These are phyloP conservation scores for Meda fulgida DNA, from an alignment of 2,797 vertebrate species.

Conservation along the genomic window DNA sequence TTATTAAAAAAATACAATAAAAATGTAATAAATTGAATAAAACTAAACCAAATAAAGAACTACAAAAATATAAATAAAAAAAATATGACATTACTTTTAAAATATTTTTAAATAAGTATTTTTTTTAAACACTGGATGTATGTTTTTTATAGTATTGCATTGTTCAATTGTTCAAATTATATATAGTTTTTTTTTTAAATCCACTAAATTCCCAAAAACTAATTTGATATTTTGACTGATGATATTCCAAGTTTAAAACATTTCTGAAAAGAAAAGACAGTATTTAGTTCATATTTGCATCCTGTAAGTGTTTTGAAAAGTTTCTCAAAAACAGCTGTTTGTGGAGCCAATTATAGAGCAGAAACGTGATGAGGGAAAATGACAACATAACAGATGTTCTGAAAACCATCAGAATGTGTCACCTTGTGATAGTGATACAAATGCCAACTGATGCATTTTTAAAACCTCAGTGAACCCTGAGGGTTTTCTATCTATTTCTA, in stretches of 20 bases:
- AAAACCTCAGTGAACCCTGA: constrained; percentile 62
- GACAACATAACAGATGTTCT: constrained; percentile 7
- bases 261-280: neutral
- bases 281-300: neutral
- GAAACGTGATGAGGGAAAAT: neutral
- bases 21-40: too few relatives aligned
- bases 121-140: too few relatives aligned
- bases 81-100: too few relatives aligned
- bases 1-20: too few relatives aligned
- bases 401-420: constrained; percentile 3
- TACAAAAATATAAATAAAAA: too few relatives aligned
- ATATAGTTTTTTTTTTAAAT: too few relatives aligned
- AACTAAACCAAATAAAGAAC: too few relatives aligned
- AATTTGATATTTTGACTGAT: neutral
- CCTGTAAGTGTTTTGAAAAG: neutral
- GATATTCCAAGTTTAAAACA: neutral
- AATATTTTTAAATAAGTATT: too few relatives aligned
- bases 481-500: constrained; percentile 59
- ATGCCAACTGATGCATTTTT: constrained; percentile 69
- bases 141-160: too few relatives aligned
- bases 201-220: too few relatives aligned
- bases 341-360: neutral
- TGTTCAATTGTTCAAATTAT: too few relatives aligned
- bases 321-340: neutral
- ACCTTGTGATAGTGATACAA: constrained; percentile 40